Evolutionary conservation across 2,113 vertebrate species (phyloP).

Genomic region (Indri indri): DNA sequence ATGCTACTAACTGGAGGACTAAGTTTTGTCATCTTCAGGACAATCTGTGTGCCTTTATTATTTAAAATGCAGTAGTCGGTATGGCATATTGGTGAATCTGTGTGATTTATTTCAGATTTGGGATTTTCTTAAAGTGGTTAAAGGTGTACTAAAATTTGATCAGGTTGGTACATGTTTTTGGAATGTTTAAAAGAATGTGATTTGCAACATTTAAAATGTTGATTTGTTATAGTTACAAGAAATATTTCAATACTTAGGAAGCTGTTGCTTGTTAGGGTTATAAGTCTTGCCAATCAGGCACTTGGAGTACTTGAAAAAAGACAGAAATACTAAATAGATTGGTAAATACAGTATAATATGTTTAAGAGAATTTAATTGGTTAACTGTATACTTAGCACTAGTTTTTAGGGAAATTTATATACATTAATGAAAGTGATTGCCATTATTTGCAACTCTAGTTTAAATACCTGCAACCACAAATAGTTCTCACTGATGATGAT

Average conservation of each 20-base stretch:
- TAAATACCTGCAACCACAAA: constrained; percentile 28
- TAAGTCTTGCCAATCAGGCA: neutral
- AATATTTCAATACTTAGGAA: constrained; percentile 29
- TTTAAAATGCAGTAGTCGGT: neutral
- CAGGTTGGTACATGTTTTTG: neutral
- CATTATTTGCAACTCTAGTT: constrained; percentile 19
- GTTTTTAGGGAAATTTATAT: constrained; percentile 22
- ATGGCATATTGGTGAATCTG: neutral
- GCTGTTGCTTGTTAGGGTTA: neutral
- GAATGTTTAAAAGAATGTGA: constrained; percentile 14
- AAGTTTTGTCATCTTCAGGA: neutral
- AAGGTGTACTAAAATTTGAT: neutral
- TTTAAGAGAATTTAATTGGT: constrained; percentile 32
- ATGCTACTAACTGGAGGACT: neutral
- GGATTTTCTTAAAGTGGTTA: neutral
- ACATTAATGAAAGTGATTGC: constrained; percentile 27
- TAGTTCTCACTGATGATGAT: neutral
- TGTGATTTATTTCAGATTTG: neutral
- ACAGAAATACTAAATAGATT: neutral
- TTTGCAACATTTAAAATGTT: neutral
- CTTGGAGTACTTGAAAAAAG: neutral
- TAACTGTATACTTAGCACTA: constrained; percentile 12
- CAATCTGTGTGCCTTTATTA: neutral
- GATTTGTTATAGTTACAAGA: constrained; percentile 11
- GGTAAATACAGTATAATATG: neutral